Base-by-base conservation (phyloP, 2,888 invertebrate genomes). In the Campoplex capitator region DNA sequence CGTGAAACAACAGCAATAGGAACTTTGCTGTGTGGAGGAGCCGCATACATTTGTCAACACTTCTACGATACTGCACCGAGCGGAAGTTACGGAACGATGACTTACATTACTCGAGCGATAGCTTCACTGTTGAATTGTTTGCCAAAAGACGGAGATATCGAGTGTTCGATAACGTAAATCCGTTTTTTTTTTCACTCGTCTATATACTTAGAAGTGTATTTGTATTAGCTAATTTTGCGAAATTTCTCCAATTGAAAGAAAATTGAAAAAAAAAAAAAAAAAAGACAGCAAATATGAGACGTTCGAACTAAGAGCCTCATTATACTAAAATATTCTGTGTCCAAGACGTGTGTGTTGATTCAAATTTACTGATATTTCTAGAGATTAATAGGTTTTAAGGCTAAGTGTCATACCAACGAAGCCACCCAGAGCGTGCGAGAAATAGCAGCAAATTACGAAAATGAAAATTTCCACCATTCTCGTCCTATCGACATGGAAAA, bases 1-100 rank as follows among this genome's bases (percentile, higher is more conserved):
- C 95, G 96, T 84, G 95, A 95, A 90, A 96, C 96, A 90, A 96
- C 95, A 16, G 95, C 95, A 83, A 96, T 96, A 77, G 97, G 97
- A 3, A 96, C 96, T 87, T 94, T 97, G 51, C 95, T 97, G 56
- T 99, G 99, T 94, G 98, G 98, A 79, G 99, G 99, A 78, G 98
- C 99, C 45, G 98, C 98, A 0, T 98, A 98, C 90, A 98, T 99
- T 88, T 99, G 99, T 94, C 98, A 98, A 94, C 98, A 99, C 94
- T 97, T 99, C 94, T 99, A 99, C 94, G 99, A 99, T 95, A 98
- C 98, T 94, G 99, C 99, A 35, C 99, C 99, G 2, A 99, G 99
- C 94, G 99, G 99, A 87, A 97, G 98, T 92, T 99, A 96, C 95
- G 99, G 99, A 88, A 99, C 99, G 73, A 99, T 99, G 98, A 98